Conservation (phyloP, 2,113 vertebrate species). For the human region GRCh38 chr20:15299501-15300000, state of each 20-base stretch:
- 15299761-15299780: background rate
- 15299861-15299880: background rate
- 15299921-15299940: background rate
- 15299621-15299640: background rate
- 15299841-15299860: background rate
- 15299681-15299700: background rate
- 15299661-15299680: background rate
- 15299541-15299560: slow-evolving; percentile 34
- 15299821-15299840: background rate
- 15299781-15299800: background rate
- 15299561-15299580: background rate
- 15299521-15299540: slow-evolving; percentile 34
- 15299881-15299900: background rate
- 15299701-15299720: background rate
- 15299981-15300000: background rate
- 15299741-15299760: background rate
- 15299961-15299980: background rate
- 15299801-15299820: background rate
- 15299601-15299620: background rate
- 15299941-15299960: background rate
- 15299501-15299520: slow-evolving; percentile 35
- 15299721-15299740: background rate
- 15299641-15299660: background rate
- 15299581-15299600: slow-evolving; percentile 1
- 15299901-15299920: background rate